Evolutionary conservation across 2,888 invertebrate genomes (phyloP), one percentile per base, ranked within the genome.

Genomic region (Eristalinus aeneus): DNA sequence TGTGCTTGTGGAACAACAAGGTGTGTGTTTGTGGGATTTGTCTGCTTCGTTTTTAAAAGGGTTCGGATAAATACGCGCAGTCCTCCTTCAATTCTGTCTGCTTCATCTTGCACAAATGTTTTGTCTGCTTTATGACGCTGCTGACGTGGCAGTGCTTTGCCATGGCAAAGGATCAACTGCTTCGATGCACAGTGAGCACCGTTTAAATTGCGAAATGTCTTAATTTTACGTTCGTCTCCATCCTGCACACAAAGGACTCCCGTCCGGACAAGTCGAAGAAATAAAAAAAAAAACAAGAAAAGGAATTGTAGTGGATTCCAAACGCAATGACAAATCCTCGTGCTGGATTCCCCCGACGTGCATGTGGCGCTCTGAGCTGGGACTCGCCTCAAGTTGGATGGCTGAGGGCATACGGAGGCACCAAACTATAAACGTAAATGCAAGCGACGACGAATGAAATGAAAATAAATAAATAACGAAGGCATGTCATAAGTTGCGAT

Each of bases 391-490:
- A 39, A 68, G 32, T 39, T 22, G 46, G 63, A 73, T 76, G 53
- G 16, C 67, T 67, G 34, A 84, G 53, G 67, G 71, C 61, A 80
- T 65, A 60, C 12, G 12, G 8, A 65, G 53, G 9, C 61, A 23
- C 10, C 32, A 22, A 27, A 64, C 54, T 23, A 61, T 36, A 65
- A 74, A 78, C 75, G 54, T 65, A 73, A 76, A 68, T 36, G 80
- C 63, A 65, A 77, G 75, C 74, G 16, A 77, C 56, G 72, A 85
- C 56, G 72, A 85, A 81, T 85, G 73, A 85, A 85, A 86, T 74
- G 86, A 82, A 86, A 86, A 86, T 82, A 86, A 82, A 86, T 86
- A 86, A 86, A 82, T 86, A 86, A 86, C 85, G 76, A 77, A 69
- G 85, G 85, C 73, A 73, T 67, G 74, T 60, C 86, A 78, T 86